A percentile compares a stretch with the other conserved stretches of the same genome.
Evolutionary conservation across 2,797 vertebrate genomes (phyloP).

Genomic region (Rhinatrema bivittatum): DNA sequence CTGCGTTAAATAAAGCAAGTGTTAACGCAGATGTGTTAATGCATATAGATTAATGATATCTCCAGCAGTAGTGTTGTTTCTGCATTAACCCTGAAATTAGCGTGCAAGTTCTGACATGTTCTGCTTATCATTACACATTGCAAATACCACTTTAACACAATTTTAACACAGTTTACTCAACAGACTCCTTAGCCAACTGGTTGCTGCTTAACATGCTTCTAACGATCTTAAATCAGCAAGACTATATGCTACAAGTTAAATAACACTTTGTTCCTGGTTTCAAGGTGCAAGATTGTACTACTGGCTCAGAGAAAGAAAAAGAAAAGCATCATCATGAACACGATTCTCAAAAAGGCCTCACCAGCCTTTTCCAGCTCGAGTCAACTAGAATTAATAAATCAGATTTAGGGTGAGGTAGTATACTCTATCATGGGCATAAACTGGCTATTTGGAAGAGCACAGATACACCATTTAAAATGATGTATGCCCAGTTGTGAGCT

Average conservation of each 20-base stretch:
- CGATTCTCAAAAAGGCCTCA: background rate
- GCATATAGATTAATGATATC: no score
- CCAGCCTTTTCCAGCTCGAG: constrained; percentile 2
- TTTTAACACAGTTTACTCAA: no score
- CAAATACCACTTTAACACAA: no score
- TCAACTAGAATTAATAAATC: background rate
- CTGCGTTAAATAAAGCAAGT: no score
- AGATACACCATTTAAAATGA: background rate
- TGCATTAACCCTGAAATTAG: no score
- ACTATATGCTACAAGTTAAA: background rate
- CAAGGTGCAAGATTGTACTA: constrained; percentile 9
- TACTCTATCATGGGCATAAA: background rate
- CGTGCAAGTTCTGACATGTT: no score
- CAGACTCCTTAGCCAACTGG: constrained; percentile 13
- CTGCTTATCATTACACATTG: no score
- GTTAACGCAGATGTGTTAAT: no score
- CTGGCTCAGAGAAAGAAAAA: background rate
- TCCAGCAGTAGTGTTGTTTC: no score
- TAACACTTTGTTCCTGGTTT: constrained; percentile 7
- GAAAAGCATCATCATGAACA: background rate
- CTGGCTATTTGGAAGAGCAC: background rate
- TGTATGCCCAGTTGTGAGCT: background rate
- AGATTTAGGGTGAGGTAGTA: background rate
- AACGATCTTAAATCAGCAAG: constrained; percentile 16
- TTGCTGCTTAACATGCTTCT: constrained; percentile 22